These are phyloP conservation scores for Indicator maculatus DNA, from an alignment of 2,113 vertebrate species.

Conservation along the genomic window DNA sequence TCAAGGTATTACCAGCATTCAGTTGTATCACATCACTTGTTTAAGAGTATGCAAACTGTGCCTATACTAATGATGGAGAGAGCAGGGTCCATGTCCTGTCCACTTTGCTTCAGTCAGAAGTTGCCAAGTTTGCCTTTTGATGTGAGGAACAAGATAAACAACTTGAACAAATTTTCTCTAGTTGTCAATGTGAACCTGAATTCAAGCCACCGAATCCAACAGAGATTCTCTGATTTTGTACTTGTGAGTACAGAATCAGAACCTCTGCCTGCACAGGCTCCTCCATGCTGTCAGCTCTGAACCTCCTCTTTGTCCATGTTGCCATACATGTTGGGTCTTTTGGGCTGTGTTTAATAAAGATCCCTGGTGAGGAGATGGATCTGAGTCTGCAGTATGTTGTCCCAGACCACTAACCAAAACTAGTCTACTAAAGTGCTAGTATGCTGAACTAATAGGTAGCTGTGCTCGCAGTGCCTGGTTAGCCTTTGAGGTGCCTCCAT, in stretches of 20 bases:
- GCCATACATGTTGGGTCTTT: neutral
- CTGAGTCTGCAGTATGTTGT: neutral
- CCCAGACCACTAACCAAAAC: neutral
- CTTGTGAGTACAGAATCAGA: neutral
- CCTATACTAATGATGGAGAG: neutral
- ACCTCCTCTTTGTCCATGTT: neutral
- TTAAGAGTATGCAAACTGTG: neutral
- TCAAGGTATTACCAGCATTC: neutral
- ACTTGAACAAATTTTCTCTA: neutral
- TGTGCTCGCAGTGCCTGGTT: neutral
- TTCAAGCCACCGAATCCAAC: neutral
- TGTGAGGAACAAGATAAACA: neutral
- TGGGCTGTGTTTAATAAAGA: accelerated
- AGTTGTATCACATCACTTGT: neutral
- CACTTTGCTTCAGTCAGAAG: neutral
- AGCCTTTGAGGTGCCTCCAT: neutral
- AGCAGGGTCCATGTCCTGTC: neutral
- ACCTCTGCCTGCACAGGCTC: neutral
- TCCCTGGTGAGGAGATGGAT: neutral
- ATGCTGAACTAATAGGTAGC: neutral
- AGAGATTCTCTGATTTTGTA: neutral
- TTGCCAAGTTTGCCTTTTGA: neutral
- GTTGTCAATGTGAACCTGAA: neutral
- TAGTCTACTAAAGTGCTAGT: neutral
- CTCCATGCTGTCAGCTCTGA: neutral